phyloP scores from a whole-genome alignment of 2,888 invertebrate genomes.

The Biston betularia region DNA sequence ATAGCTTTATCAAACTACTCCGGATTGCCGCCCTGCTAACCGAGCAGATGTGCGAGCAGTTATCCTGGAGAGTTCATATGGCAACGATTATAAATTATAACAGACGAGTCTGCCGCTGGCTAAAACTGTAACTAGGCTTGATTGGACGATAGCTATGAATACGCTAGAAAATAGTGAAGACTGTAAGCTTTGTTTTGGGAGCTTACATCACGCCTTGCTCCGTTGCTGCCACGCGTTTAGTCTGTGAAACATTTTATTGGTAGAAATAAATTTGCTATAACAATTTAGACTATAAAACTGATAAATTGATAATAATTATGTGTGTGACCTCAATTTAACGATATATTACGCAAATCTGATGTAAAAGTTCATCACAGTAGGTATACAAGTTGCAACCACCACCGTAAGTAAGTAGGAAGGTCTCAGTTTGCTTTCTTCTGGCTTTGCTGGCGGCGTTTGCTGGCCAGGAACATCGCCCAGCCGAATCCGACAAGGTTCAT shows the following conservation, averaged over 20 bases:
- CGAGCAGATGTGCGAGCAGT: too few species aligned
- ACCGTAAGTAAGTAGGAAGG: conserved; percentile 33
- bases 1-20: too few species aligned
- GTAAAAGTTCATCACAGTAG: conserved; percentile 43
- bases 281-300: background rate
- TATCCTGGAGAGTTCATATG: too few species aligned
- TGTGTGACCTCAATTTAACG: conserved; percentile 29
- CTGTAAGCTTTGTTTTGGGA: too few species aligned
- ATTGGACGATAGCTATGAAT: too few species aligned
- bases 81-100: too few species aligned
- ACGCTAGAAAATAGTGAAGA: too few species aligned
- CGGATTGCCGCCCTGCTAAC: too few species aligned
- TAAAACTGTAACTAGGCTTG: too few species aligned
- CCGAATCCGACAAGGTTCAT: conserved; percentile 92
- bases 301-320: conserved; percentile 3
- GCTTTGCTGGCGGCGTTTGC: conserved; percentile 86
- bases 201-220: too few species aligned
- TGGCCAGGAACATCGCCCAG: conserved; percentile 92
- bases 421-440: conserved; percentile 65
- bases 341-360: conserved; percentile 17
- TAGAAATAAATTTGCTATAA: background rate
- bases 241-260: background rate
- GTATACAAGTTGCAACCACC: conserved; percentile 46
- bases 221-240: too few species aligned
- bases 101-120: too few species aligned